Base-by-base conservation (phyloP, 2,113 vertebrate genomes). In the Otus sunia region DNA sequence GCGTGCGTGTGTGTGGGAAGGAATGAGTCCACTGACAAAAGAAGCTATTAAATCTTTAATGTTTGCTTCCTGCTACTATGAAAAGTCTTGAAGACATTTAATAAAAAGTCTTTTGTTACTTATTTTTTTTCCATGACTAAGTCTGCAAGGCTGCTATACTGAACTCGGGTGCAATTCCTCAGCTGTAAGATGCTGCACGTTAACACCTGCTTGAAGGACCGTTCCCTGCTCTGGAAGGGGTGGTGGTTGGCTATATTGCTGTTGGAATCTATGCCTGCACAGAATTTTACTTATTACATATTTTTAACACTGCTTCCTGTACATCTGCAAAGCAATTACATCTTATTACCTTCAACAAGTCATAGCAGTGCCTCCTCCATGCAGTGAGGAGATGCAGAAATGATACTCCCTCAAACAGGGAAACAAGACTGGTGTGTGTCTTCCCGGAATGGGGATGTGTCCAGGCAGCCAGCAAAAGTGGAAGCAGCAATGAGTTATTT, bases 21-120 rank as follows among this genome's bases (percentile, higher is more conserved):
- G 76, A 84, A 60, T 30, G 76, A 93, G 67, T 52, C 85, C 84
- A 52, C 75, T 90, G 94, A 96, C 88, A 93, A 95, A 89, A 72
- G 95, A 22, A 77, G 49, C 83, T 67, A 16, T 78, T 77, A 36
- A 89, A 87, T 66, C 90, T 85, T 86, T 59, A 36, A 36, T 47
- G 32, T 66, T 47, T 63, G 56, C 73, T 94, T 94, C 86, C 79
- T 90, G 92, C 50, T 58, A 17, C 88, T 34, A 3, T 27, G 90
- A 41, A 84, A 94, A 85, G 39, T 59, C 25, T 37, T 52, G 41
- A 41, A 62, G 73, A 55, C 0, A 1, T 72, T 68, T 77, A 9
- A 67, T 37, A 49, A 76, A 64, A 84, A 47, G 58, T 12, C 19
- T 36, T 89, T 52, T 69, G 15, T 55, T 88, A 45, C 73, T 62